These are phyloP conservation scores for Cactoblastis cactorum DNA, from an alignment of 2,888 invertebrate species.

Conservation along the genomic window DNA sequence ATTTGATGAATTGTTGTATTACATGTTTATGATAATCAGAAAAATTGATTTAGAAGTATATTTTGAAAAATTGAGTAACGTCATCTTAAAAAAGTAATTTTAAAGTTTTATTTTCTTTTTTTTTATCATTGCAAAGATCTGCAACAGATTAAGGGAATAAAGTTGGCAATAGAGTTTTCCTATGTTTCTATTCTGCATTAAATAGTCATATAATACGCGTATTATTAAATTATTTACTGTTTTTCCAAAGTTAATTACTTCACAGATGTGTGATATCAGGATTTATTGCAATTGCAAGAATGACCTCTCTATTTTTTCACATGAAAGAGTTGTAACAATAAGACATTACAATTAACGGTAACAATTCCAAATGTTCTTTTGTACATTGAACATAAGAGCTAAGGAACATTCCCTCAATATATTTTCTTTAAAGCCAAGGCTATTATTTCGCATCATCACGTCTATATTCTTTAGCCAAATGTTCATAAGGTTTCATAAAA, in stretches of 20 bases:
- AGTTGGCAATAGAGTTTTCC: too few relatives aligned
- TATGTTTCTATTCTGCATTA: neutral
- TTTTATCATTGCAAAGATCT: too few relatives aligned
- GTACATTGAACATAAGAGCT: conserved; percentile 7
- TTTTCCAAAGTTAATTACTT: neutral
- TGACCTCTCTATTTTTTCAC: conserved; percentile 10
- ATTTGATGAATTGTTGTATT: neutral
- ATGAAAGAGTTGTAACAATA: conserved; percentile 12
- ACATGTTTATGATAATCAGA: too few relatives aligned
- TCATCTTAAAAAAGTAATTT: too few relatives aligned
- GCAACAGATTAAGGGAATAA: too few relatives aligned
- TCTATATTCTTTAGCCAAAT: neutral
- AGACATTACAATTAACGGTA: conserved; percentile 18
- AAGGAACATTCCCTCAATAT: neutral
- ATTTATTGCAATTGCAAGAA: neutral
- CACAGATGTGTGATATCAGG: neutral
- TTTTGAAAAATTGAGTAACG: too few relatives aligned
- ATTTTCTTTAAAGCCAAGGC: neutral
- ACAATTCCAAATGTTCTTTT: conserved; percentile 17
- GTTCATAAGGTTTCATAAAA: neutral
- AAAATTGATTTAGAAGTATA: too few relatives aligned
- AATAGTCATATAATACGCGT: neutral
- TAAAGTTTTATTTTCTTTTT: too few relatives aligned
- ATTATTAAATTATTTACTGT: neutral
- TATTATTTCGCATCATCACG: neutral